These are phyloP conservation scores for Morpho helenor DNA, from an alignment of 2,888 invertebrate genomes.

Conservation along the genomic window DNA sequence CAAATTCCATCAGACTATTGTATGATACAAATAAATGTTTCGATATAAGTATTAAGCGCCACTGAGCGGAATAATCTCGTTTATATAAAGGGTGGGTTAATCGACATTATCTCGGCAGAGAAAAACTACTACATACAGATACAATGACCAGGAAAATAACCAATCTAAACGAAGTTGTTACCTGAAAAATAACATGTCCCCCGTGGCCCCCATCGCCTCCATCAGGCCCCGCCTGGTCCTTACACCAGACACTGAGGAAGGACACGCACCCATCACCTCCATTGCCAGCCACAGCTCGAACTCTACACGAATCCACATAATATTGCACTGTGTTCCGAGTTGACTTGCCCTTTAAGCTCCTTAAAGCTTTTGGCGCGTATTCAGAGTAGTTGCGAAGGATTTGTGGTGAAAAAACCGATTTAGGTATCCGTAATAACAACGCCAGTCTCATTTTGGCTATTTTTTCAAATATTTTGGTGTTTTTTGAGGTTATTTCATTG, in stretches of 20 bases:
- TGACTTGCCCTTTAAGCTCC: slow-evolving; percentile 64
- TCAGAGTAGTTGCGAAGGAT: slow-evolving; percentile 41
- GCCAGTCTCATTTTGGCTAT: slow-evolving; percentile 25
- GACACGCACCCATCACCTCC: slow-evolving; percentile 97
- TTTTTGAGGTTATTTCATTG: slow-evolving; percentile 11
- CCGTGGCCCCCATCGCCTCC: slow-evolving; percentile 98
- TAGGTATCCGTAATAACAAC: slow-evolving; percentile 22
- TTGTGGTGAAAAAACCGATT: slow-evolving; percentile 20
- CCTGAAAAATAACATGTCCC: slow-evolving; percentile 92
- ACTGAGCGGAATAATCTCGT: no score
- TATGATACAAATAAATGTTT: no score
- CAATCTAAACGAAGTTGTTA: slow-evolving; percentile 25
- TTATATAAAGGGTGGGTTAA: no score
- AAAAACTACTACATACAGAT: no score
- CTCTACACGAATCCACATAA: slow-evolving; percentile 85
- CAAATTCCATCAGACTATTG: no score
- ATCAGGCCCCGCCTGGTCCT: slow-evolving; percentile 95
- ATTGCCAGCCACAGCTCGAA: slow-evolving; percentile 87
- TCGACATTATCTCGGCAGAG: no score
- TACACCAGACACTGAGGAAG: slow-evolving; percentile 88
- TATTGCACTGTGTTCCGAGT: slow-evolving; percentile 63
- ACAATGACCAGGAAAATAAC: no score
- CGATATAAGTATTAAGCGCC: no score
- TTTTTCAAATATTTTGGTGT: not conserved
- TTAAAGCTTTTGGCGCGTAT: slow-evolving; percentile 52